Conservation (phyloP, 2,113 vertebrate species). For the Phalacrocorax pelagicus region DNA sequence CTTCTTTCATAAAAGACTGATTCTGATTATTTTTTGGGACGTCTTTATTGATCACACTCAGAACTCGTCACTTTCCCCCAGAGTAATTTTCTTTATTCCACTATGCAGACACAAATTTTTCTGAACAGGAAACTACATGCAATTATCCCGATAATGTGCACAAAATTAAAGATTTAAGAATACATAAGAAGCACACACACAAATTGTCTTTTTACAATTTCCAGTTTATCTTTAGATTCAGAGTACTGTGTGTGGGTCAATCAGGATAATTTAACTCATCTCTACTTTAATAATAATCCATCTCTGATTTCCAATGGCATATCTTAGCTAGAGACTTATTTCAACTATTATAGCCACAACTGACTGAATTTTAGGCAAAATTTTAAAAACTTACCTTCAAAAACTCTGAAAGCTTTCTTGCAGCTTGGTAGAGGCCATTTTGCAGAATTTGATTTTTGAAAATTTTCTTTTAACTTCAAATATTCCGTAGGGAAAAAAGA, state of each 20-base stretch:
- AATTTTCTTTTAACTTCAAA: constrained; percentile 80
- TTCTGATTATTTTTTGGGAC: not conserved
- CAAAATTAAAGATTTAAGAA: not conserved
- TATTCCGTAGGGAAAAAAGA: constrained; percentile 79
- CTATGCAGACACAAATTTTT: not conserved
- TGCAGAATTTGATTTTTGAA: constrained; percentile 79
- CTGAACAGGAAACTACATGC: not conserved
- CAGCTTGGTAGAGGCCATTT: constrained; percentile 81
- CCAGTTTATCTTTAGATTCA: not conserved
- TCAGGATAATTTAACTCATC: not conserved
- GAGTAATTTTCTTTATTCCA: not conserved
- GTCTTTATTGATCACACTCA: not conserved
- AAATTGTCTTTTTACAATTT: not conserved
- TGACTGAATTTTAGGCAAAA: not conserved
- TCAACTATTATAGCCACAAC: not conserved
- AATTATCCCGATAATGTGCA: not conserved
- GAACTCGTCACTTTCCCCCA: not conserved
- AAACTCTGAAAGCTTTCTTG: constrained; percentile 75
- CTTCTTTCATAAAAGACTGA: not conserved
- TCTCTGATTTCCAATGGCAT: not conserved
- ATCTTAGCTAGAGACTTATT: not conserved
- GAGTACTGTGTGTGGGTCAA: not conserved
- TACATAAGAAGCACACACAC: not conserved
- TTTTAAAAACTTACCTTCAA: constrained; percentile 75
- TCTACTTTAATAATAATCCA: not conserved